Evolutionary conservation across 2,888 invertebrate genomes (phyloP), one percentile per base, ranked within the genome.

Genomic region (Protonemura montana): DNA sequence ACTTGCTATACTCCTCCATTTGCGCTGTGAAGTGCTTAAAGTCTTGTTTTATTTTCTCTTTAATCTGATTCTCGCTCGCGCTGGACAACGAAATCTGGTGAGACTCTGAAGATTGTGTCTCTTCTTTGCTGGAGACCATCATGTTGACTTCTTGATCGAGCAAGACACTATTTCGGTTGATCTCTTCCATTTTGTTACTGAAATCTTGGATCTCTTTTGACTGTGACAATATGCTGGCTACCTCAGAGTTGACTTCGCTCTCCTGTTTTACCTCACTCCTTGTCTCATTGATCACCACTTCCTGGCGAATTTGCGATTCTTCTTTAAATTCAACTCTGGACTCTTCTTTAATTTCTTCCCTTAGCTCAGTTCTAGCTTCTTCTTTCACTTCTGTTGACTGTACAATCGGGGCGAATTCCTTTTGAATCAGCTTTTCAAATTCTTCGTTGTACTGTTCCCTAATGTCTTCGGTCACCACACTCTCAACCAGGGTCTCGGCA

Each of bases 1-100:
- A 29, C 29, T 86, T 82, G 82, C 83, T 82, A 82, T 82, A 76
- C 59, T 80, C 81, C 27, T 86, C 86, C 86, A 82, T 82, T 76
- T 86, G 76, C 26, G 82, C 77, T 25, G 83, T 76, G 83, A 77
- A 82, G 10, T 76, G 82, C 30, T 86, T 59, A 41, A 86, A 82
- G 16, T 82, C 82, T 27, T 84, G 83, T 27, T 82, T 84, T 27
- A 86, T 82, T 35, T 77, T 86, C 82, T 82, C 86, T 30, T 84
- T 84, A 76, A 84, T 84, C 28, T 83, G 82, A 6, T 81, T 10
- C 21, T 81, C 81, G 81, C 81, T 81, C 13, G 81, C 81, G 30
- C 81, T 81, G 27, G 30, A 81, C 27, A 81, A 21, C 7, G 59
- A 59, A 21, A 59, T 59, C 59, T 59, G 59, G 59, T 59, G 59